Evolutionary conservation across 2,888 invertebrate species (phyloP).

Genomic region (Cataglyphis albicans): DNA sequence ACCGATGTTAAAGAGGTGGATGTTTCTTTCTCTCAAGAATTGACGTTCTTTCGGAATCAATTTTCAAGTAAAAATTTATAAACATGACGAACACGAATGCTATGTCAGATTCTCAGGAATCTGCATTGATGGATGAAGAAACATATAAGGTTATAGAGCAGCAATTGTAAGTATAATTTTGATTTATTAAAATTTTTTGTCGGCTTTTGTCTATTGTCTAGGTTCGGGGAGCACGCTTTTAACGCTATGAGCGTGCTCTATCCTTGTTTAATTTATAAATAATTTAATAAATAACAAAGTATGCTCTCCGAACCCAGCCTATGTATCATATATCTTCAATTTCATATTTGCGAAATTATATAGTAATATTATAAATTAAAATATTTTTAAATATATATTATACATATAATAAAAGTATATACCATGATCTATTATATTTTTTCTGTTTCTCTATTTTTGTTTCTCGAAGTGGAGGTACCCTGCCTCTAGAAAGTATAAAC

Average conservation of each 20-base stretch:
- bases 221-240: too few species aligned
- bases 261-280: too few species aligned
- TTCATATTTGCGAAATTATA: background rate
- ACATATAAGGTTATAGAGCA: background rate
- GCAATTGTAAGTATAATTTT: slow-evolving; percentile 12
- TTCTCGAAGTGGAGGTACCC: background rate
- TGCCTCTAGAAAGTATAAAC: background rate
- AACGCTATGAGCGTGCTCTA: too few species aligned
- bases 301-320: too few species aligned
- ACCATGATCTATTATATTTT: background rate
- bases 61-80: background rate
- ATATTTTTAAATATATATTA: background rate
- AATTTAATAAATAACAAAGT: too few species aligned
- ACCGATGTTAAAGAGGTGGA: too few species aligned
- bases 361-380: too few species aligned
- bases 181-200: background rate
- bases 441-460: background rate
- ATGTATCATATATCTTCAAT: background rate
- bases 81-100: background rate
- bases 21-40: too few species aligned
- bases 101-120: background rate
- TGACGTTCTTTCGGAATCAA: background rate
- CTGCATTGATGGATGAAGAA: background rate
- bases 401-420: background rate
- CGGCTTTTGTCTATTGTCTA: background rate